Conservation (phyloP, 2,113 vertebrate genomes). For the Abramis brama region DNA sequence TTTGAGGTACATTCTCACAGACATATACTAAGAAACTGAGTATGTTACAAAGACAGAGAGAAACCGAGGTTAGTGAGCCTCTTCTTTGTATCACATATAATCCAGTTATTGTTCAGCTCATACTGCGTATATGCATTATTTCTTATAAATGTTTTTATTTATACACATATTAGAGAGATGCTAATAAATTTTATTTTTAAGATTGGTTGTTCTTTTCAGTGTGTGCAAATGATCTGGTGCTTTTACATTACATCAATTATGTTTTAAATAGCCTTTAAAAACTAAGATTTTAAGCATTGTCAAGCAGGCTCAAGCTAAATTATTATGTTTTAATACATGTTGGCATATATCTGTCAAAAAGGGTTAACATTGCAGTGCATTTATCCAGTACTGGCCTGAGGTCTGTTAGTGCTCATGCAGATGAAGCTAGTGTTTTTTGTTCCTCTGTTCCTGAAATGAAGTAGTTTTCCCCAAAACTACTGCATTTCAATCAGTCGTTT, state of each 20-base stretch:
- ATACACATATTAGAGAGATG: constrained; percentile 84
- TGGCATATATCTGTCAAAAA: no score
- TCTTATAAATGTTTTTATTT: constrained; percentile 86
- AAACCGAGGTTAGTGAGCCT: constrained; percentile 71
- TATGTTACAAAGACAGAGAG: constrained; percentile 65
- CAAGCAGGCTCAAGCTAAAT: no score
- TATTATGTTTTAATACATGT: no score
- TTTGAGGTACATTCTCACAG: constrained; percentile 75
- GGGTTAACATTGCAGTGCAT: no score
- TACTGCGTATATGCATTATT: constrained; percentile 82
- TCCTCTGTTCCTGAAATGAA: no score
- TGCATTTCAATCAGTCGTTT: no score
- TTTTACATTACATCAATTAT: neutral
- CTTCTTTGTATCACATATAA: constrained; percentile 86
- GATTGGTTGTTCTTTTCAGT: constrained; percentile 72
- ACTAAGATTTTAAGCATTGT: no score
- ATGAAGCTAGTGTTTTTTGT: no score
- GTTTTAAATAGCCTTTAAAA: no score
- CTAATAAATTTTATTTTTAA: constrained; percentile 92
- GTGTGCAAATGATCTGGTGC: neutral
- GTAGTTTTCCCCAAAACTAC: no score
- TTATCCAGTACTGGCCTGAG: no score
- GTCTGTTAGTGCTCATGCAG: no score
- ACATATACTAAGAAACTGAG: constrained; percentile 80
- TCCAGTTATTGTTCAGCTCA: constrained; percentile 85